Percentiles rank a stretch among this genome's conserved stretches.
These are phyloP conservation scores for Betta splendens DNA, from an alignment of 2,797 vertebrate genomes.

Conservation along the genomic window DNA sequence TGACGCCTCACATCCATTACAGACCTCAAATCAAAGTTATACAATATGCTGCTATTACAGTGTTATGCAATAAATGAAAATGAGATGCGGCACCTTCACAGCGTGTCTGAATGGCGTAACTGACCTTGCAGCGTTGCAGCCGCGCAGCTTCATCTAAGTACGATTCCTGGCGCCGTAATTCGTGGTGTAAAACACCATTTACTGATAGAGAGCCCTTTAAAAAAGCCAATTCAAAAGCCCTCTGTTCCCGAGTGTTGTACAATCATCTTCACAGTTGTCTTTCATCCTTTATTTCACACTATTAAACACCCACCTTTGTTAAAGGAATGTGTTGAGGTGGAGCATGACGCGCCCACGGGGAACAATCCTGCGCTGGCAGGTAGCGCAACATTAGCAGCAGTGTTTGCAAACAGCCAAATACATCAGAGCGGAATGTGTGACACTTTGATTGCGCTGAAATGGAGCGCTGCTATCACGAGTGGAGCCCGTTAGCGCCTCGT, in stretches of 20 bases:
- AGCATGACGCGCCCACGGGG: slow-evolving; percentile 30
- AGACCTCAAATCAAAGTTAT: slow-evolving; percentile 36
- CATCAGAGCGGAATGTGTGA: slow-evolving; percentile 22
- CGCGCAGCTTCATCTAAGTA: slow-evolving; percentile 50
- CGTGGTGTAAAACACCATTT: slow-evolving; percentile 38
- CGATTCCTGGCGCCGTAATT: slow-evolving; percentile 39
- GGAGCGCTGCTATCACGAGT: slow-evolving; percentile 34
- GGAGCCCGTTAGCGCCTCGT: slow-evolving; percentile 23
- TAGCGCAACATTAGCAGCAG: slow-evolving; percentile 24
- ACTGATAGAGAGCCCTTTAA: slow-evolving; percentile 29
- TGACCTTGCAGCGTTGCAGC: slow-evolving; percentile 39
- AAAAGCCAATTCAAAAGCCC: slow-evolving; percentile 35
- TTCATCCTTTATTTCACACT: slow-evolving; percentile 40
- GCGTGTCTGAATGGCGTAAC: slow-evolving; percentile 41
- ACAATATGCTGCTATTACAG: too few relatives aligned
- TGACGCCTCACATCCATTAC: slow-evolving; percentile 29
- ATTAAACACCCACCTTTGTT: slow-evolving; percentile 45
- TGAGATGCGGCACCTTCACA: slow-evolving; percentile 26
- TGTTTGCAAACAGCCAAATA: slow-evolving; percentile 38
- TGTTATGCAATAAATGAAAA: slow-evolving; percentile 50
- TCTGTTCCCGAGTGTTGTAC: slow-evolving; percentile 28
- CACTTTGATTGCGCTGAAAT: slow-evolving; percentile 32
- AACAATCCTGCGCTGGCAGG: slow-evolving; percentile 23
- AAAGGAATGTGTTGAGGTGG: slow-evolving; percentile 21
- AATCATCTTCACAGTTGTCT: slow-evolving; percentile 41